These are phyloP conservation scores for Metacarcinus magister DNA, from an alignment of 2,888 invertebrate species.

Conservation along the genomic window DNA sequence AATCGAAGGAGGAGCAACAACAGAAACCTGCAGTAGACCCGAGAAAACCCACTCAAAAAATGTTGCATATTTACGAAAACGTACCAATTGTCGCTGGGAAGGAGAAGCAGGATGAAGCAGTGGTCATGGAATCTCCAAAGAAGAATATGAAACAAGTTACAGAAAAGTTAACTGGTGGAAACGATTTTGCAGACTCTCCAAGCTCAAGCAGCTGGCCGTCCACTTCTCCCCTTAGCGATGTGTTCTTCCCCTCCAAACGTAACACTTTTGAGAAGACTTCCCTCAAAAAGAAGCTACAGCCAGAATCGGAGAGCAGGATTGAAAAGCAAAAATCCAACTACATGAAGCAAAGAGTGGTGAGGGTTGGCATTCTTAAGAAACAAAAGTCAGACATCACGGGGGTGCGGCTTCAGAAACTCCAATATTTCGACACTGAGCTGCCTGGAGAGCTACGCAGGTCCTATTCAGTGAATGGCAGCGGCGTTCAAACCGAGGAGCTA, in stretches of 20 bases:
- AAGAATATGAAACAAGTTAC: background rate
- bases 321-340: constrained; percentile 78
- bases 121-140: background rate
- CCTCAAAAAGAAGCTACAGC: constrained; percentile 71
- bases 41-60: constrained; percentile 61
- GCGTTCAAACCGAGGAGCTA: constrained; percentile 51
- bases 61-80: constrained; percentile 75
- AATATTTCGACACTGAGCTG: constrained; percentile 75
- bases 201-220: constrained; percentile 31
- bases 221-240: constrained; percentile 45
- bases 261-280: constrained; percentile 70
- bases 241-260: constrained; percentile 28
- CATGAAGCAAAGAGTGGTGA: constrained; percentile 71
- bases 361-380: constrained; percentile 77
- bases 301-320: constrained; percentile 74
- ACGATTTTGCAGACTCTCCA: background rate
- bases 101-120: constrained; percentile 53
- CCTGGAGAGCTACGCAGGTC: constrained; percentile 74
- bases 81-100: constrained; percentile 18
- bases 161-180: background rate
- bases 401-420: constrained; percentile 78
- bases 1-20: background rate
- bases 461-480: constrained; percentile 67
- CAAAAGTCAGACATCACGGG: constrained; percentile 79
- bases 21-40: constrained; percentile 33